phyloP scores from a whole-genome alignment of 30 jellyfish, hydroid and myxozoan genomes.

The Chironex yamaguchii region DNA sequence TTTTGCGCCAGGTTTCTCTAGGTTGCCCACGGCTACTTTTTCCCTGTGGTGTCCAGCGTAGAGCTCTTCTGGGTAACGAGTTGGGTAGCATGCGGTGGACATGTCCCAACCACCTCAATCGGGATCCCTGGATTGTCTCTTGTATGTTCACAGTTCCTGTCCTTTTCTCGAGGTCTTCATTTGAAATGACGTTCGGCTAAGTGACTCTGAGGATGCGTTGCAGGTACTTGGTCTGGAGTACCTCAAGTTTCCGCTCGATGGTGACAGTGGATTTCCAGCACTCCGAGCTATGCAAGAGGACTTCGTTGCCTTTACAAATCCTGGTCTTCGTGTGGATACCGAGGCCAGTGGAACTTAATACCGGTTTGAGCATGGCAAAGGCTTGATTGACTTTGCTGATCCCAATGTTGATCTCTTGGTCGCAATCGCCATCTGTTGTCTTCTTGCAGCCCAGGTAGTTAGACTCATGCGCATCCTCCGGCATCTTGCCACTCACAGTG shows the following conservation, averaged over 20 bases:
- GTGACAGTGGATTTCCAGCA: constrained; percentile 1
- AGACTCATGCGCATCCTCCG: neutral
- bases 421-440: neutral
- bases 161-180: neutral
- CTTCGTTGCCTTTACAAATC: neutral
- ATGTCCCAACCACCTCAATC: neutral
- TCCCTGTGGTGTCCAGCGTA: neutral
- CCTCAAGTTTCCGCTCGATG: constrained; percentile 1
- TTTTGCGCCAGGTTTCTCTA: neutral
- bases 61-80: too few relatives aligned
- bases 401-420: neutral
- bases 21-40: neutral
- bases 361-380: neutral
- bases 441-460: neutral
- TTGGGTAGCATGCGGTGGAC: too few relatives aligned
- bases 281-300: neutral
- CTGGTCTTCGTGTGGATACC: neutral
- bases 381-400: neutral
- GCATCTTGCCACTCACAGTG: neutral
- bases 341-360: neutral
- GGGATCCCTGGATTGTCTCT: neutral
- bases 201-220: neutral
- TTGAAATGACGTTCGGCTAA: neutral
- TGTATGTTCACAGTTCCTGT: neutral
- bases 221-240: neutral